These are phyloP conservation scores for Paradisaea rubra DNA, from an alignment of 2,113 vertebrate genomes.

Conservation along the genomic window DNA sequence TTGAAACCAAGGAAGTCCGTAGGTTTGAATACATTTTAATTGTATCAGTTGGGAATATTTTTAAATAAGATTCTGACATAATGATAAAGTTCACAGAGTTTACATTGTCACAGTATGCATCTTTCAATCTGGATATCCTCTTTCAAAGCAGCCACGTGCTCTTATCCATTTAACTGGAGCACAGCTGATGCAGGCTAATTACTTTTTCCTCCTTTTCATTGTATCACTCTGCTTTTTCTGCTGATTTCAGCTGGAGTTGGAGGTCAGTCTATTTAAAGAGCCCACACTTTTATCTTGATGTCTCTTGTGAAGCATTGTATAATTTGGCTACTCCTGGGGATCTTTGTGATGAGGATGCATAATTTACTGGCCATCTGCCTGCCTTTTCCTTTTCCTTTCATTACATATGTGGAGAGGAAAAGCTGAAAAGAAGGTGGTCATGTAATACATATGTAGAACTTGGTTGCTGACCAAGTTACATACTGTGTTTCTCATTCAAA, in stretches of 20 bases:
- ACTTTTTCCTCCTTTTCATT: background rate
- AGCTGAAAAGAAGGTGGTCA: background rate
- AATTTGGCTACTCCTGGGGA: constrained; percentile 20
- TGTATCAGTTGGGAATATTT: constrained; percentile 11
- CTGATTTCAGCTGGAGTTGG: constrained; percentile 60
- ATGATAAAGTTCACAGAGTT: constrained; percentile 1
- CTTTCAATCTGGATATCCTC: background rate
- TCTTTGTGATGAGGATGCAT: background rate
- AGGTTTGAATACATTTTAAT: background rate
- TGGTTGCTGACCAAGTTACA: background rate
- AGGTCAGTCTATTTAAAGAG: constrained; percentile 51
- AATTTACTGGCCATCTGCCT: constrained; percentile 23
- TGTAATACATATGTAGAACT: background rate
- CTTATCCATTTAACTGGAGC: background rate
- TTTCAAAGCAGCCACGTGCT: constrained; percentile 18
- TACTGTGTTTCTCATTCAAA: background rate
- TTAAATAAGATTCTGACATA: background rate
- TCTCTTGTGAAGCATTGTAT: constrained; percentile 14
- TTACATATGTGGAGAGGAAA: background rate
- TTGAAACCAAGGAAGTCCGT: background rate
- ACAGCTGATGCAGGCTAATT: constrained; percentile 39
- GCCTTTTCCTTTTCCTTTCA: background rate
- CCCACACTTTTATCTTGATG: background rate
- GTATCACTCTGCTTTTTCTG: constrained; percentile 14
- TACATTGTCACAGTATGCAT: background rate